Conservation (phyloP, 2,113 vertebrate genomes). For the Onychorhynchus coronatus region DNA sequence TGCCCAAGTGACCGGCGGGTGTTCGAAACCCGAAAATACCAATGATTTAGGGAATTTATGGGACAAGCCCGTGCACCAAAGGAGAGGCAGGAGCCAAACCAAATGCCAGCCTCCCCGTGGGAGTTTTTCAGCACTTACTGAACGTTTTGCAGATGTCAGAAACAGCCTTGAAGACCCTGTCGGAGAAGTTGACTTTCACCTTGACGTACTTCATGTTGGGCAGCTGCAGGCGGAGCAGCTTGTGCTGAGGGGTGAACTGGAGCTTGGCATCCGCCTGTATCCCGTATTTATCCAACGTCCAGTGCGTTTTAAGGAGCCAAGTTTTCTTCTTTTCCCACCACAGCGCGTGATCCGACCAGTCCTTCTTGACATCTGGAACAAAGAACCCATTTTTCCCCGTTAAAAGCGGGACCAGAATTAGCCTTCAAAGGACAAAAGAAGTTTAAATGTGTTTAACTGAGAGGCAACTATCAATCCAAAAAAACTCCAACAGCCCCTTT, state of each 20-base stretch:
- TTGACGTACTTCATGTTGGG: slow-evolving; percentile 99
- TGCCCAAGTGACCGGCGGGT: neutral
- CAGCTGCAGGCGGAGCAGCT: slow-evolving; percentile 93
- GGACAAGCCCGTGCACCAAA: neutral
- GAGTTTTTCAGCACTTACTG: slow-evolving; percentile 76
- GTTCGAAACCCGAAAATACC: neutral
- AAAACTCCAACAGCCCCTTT: neutral
- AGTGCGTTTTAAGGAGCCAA: slow-evolving; percentile 97
- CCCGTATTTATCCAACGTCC: slow-evolving; percentile 98
- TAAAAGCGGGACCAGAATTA: neutral
- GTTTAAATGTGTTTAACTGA: neutral
- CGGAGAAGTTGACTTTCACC: slow-evolving; percentile 99
- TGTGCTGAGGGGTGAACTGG: slow-evolving; percentile 98
- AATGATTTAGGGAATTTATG: neutral
- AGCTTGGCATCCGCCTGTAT: slow-evolving; percentile 95
- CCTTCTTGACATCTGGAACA: slow-evolving; percentile 92
- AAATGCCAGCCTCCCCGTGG: accelerated
- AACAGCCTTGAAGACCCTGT: slow-evolving; percentile 97
- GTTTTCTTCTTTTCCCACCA: slow-evolving; percentile 99
- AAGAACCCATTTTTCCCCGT: neutral
- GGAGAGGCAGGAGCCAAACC: neutral
- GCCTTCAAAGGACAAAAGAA: neutral
- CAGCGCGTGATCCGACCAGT: slow-evolving; percentile 97
- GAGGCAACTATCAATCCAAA: neutral
- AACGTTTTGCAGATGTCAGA: slow-evolving; percentile 99